Percentiles rank a stretch among this genome's conserved stretches.
Evolutionary conservation across 2,888 invertebrate species (phyloP).

Genomic region (Steinernema scapterisci): DNA sequence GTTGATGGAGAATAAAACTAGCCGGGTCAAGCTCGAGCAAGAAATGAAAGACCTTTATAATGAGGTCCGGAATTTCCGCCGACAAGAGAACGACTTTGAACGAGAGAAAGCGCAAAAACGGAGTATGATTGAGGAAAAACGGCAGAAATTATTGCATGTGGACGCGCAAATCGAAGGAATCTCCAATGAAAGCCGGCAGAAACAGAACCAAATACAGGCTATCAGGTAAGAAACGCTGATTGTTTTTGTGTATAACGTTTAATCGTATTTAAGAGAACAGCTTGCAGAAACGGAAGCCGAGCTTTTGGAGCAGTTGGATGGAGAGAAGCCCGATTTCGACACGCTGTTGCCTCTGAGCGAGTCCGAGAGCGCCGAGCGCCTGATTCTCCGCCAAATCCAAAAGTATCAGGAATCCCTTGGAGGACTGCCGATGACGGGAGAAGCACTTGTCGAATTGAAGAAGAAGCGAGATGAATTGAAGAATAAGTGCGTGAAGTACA

Average conservation of each 20-base stretch:
- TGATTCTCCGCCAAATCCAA: neutral
- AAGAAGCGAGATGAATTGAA: neutral
- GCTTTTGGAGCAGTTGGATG: neutral
- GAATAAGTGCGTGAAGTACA: neutral
- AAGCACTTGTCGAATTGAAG: neutral
- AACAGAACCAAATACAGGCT: too few relatives aligned
- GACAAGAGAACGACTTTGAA: neutral
- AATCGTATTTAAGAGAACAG: neutral
- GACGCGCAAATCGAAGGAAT: neutral
- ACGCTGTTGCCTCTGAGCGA: neutral
- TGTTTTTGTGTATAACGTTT: too few relatives aligned
- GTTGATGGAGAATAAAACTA: neutral
- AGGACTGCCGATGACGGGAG: neutral
- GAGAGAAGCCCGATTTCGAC: neutral
- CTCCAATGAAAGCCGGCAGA: too few relatives aligned
- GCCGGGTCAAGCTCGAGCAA: conserved; percentile 1
- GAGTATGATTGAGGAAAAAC: too few relatives aligned
- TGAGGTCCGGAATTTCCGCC: neutral
- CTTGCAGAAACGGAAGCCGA: neutral
- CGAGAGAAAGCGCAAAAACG: neutral
- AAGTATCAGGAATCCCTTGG: conserved; percentile 2
- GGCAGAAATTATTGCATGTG: neutral
- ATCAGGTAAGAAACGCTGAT: too few relatives aligned
- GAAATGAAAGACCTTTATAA: neutral
- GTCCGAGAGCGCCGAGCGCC: neutral